phyloP scores from a whole-genome alignment of 2,888 invertebrate species.

The Dasypogon diadema region DNA sequence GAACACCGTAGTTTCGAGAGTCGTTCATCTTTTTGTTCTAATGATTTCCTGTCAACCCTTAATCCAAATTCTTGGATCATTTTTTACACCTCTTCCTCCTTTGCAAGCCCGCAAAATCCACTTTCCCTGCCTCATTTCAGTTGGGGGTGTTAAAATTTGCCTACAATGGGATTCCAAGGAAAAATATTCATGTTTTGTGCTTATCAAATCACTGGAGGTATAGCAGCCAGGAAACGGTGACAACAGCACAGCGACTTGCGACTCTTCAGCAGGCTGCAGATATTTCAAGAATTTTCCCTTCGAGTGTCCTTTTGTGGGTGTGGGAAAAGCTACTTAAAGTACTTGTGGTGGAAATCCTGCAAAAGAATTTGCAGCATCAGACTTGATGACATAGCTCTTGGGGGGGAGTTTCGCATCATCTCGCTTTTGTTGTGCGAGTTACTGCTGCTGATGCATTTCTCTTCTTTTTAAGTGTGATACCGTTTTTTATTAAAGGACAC shows the following conservation, averaged over 20 bases:
- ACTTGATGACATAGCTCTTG: conserved; percentile 40
- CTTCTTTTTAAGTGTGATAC: background rate
- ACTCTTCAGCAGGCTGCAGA: background rate
- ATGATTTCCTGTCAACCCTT: background rate
- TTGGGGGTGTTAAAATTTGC: background rate
- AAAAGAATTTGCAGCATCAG: conserved; percentile 45
- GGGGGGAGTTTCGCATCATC: conserved; percentile 27
- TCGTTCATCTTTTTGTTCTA: too few relatives aligned
- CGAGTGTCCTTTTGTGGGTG: conserved; percentile 52
- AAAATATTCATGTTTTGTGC: conserved; percentile 30
- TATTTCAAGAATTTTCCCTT: conserved; percentile 32
- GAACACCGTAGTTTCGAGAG: too few relatives aligned
- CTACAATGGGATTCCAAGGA: conserved; percentile 14
- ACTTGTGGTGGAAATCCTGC: conserved; percentile 52
- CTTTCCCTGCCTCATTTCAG: background rate
- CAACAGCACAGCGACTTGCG: background rate
- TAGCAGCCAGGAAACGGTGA: conserved; percentile 12
- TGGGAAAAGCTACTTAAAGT: conserved; percentile 51
- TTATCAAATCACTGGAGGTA: conserved; percentile 29
- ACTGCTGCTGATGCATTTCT: conserved; percentile 25
- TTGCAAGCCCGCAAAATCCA: background rate
- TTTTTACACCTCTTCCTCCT: background rate
- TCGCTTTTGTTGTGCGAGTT: conserved; percentile 11
- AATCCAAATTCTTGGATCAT: background rate
- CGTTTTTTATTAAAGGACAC: background rate